Percentiles rank a stretch among this genome's conserved stretches.
phyloP scores from a whole-genome alignment of 2,797 vertebrate species.

The Takifugu rubripes region DNA sequence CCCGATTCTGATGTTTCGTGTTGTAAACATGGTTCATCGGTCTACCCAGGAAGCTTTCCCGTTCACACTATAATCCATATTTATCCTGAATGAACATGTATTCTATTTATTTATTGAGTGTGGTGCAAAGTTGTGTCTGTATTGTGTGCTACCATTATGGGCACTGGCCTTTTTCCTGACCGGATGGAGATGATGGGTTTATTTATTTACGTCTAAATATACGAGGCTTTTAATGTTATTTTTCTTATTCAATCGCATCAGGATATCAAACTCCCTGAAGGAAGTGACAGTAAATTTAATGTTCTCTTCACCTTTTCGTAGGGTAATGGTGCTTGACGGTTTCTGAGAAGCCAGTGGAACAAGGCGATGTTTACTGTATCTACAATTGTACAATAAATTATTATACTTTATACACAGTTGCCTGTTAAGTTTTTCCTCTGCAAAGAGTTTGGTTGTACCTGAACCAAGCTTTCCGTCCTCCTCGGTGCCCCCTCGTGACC shows the following conservation, averaged over 20 bases:
- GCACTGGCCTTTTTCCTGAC: too few species aligned
- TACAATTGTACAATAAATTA: conserved; percentile 56
- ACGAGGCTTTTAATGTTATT: not conserved
- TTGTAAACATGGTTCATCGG: too few species aligned
- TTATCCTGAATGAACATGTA: too few species aligned
- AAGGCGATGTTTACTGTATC: conserved; percentile 23
- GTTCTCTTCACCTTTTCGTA: conserved; percentile 42
- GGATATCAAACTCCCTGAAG: not conserved
- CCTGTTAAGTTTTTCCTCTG: conserved; percentile 43
- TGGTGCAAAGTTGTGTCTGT: too few species aligned
- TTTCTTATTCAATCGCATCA: not conserved
- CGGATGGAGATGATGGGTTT: too few species aligned
- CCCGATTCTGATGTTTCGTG: not conserved
- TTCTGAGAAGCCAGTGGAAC: conserved; percentile 32
- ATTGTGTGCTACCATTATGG: too few species aligned
- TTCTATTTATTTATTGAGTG: too few species aligned
- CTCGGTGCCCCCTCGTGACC: too few species aligned
- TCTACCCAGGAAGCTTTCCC: too few species aligned
- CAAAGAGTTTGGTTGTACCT: conserved; percentile 2
- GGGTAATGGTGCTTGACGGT: conserved; percentile 35
- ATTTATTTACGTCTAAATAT: not conserved
- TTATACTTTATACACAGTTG: conserved; percentile 53
- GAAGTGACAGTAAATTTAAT: conserved; percentile 16
- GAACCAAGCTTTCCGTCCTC: too few species aligned
- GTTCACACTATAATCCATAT: too few species aligned